A percentile compares a stretch with the other conserved stretches of the same genome.
These are phyloP conservation scores for Acipenser oxyrinchus DNA, from an alignment of 2,797 vertebrate genomes.

Conservation along the genomic window DNA sequence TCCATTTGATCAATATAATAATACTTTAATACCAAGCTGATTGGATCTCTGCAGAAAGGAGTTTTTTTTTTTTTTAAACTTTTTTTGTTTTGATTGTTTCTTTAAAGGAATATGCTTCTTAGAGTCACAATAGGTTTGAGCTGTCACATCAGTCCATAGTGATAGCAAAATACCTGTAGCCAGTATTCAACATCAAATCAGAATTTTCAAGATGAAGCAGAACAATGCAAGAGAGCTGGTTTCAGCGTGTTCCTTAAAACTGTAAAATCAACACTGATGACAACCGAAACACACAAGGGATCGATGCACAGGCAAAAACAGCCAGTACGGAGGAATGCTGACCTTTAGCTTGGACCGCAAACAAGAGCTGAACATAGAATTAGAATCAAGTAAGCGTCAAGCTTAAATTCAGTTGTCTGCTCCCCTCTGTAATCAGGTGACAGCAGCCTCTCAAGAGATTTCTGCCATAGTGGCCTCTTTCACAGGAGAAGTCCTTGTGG, in stretches of 20 bases:
- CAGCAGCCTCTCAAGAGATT: no score
- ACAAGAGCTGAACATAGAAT: background rate
- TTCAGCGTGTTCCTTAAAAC: background rate
- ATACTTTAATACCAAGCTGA: conserved; percentile 7
- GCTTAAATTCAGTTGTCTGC: background rate
- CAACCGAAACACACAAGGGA: background rate
- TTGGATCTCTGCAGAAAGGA: conserved; percentile 9
- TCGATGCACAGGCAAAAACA: background rate
- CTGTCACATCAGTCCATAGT: conserved; percentile 1
- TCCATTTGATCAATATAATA: conserved; percentile 16
- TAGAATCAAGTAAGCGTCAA: background rate
- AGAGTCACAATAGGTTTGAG: background rate
- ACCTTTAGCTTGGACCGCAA: background rate
- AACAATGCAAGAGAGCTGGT: background rate
- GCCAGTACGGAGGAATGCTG: background rate
- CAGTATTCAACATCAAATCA: background rate
- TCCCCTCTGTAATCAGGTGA: background rate
- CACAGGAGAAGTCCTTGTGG: no score
- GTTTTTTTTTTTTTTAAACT: background rate
- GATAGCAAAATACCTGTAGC: background rate
- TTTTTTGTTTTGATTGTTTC: background rate
- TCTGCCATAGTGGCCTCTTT: no score
- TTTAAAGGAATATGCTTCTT: background rate
- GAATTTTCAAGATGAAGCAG: background rate
- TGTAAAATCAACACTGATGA: background rate